Evolutionary conservation across 2,888 invertebrate species (phyloP).

Genomic region (Hemaris fuciformis): DNA sequence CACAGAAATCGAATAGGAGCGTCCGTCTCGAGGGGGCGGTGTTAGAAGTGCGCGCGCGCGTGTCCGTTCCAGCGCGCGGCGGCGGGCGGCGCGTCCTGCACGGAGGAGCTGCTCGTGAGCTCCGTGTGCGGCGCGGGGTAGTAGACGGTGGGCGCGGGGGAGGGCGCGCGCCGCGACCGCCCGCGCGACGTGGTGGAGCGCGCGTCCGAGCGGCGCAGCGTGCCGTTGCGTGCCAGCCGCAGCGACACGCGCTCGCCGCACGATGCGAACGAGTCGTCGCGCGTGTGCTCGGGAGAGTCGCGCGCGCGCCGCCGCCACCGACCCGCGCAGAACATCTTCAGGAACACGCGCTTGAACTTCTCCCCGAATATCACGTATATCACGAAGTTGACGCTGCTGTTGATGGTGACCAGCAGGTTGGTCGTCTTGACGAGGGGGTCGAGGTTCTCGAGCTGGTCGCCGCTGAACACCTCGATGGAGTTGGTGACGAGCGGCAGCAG

Average conservation of each 20-base stretch:
- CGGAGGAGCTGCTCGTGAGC: conserved; percentile 32
- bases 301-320: conserved; percentile 79
- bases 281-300: conserved; percentile 85
- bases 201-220: conserved; percentile 56
- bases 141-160: conserved; percentile 57
- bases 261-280: conserved; percentile 91
- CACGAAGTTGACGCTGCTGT: conserved; percentile 98
- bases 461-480: conserved; percentile 89
- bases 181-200: conserved; percentile 32
- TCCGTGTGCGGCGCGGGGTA: conserved; percentile 56
- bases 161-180: conserved; percentile 36
- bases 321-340: conserved; percentile 88
- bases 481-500: conserved; percentile 92
- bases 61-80: conserved; percentile 51
- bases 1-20: not conserved
- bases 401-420: conserved; percentile 96
- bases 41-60: conserved; percentile 47
- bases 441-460: conserved; percentile 62
- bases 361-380: conserved; percentile 99
- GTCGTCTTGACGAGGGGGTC: conserved; percentile 89
- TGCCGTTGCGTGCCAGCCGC: conserved; percentile 76
- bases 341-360: conserved; percentile 94
- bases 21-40: conserved; percentile 13
- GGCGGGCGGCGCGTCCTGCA: conserved; percentile 26
- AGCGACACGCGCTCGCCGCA: conserved; percentile 89